Base-by-base conservation (phyloP, 2,113 vertebrate species). In the Corapipo altera region DNA sequence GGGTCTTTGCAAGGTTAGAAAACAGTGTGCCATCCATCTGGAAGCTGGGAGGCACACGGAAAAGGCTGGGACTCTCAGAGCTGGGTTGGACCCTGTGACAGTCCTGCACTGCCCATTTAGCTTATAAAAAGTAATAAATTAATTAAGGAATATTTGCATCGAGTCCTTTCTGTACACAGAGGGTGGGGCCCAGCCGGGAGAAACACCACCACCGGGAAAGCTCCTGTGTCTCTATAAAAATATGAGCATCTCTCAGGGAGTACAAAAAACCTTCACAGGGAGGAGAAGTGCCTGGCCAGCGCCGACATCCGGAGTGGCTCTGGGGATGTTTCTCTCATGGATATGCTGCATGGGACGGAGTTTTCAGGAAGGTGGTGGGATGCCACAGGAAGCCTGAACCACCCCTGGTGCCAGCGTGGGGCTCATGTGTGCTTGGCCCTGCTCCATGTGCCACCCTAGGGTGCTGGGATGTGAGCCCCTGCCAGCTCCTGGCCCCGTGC, bases 71-170 rank as follows among this genome's bases (percentile, higher is more conserved):
- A 90, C 12, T 57, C 73, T 58, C 11, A 4, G 66, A 64, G 75
- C 74, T 11, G n/a, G 80, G 61, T 61, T 4, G 37, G 94, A 88
- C 70, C 33, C 92, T 41, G 65, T 2, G 8, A 41, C 2, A 28
- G 61, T 61, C 39, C 28, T 33, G 84, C 81, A 19, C 92, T 35
- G 65, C 86, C 92, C 21, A 5, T 76, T 74, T 93, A 95, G 92
- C 96, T 98, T 98, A 98, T 96, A 98, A 98, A 95, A 98, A 97
- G 94, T 98, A 98, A 99, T 99, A 99, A 99, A 98, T 99, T 98
- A 98, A 92, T 96, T 28, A 73, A 95, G 8, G 94, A 96, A 77
- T 94, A 88, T 91, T 93, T 88, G 88, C 73, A 82, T 91, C 66
- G 3, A 96, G 90, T 97, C 93, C 59, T 82, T 92, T 85, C 97